Conservation (phyloP, 2,113 vertebrate species). For the Clarias gariepinus region DNA sequence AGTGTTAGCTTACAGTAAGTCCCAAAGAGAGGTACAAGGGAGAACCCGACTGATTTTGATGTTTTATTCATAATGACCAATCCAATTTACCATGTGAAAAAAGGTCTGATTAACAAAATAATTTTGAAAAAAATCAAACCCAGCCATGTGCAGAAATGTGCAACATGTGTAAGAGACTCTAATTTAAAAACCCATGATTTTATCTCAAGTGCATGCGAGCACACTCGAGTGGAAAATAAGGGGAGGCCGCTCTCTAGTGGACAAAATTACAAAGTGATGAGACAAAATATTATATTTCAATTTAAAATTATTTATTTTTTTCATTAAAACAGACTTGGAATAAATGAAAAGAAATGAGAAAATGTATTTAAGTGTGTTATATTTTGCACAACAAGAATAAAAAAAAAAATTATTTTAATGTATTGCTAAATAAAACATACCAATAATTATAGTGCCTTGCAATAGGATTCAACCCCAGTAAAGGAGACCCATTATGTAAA, state of each 20-base stretch:
- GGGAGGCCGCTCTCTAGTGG: conserved; percentile 27
- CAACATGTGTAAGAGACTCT: neutral
- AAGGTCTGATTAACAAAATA: neutral
- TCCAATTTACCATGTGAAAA: neutral
- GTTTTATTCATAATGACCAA: neutral
- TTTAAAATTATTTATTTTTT: neutral
- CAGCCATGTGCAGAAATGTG: neutral
- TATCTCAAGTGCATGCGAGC: neutral
- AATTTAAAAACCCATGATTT: neutral
- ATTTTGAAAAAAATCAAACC: neutral
- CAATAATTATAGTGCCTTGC: too few species aligned
- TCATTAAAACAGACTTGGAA: neutral
- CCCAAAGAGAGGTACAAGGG: too few species aligned
- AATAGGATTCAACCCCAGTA: too few species aligned
- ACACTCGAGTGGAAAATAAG: neutral
- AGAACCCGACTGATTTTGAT: neutral
- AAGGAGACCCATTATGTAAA: too few species aligned
- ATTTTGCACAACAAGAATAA: too few species aligned
- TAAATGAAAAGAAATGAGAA: neutral
- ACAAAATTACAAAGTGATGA: neutral
- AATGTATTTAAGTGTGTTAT: too few species aligned
- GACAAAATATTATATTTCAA: neutral
- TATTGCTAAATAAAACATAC: neutral
- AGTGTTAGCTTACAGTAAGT: too few species aligned
- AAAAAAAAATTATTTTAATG: too few species aligned